Conservation (phyloP, 2,888 invertebrate genomes). For the Noctua janthe region DNA sequence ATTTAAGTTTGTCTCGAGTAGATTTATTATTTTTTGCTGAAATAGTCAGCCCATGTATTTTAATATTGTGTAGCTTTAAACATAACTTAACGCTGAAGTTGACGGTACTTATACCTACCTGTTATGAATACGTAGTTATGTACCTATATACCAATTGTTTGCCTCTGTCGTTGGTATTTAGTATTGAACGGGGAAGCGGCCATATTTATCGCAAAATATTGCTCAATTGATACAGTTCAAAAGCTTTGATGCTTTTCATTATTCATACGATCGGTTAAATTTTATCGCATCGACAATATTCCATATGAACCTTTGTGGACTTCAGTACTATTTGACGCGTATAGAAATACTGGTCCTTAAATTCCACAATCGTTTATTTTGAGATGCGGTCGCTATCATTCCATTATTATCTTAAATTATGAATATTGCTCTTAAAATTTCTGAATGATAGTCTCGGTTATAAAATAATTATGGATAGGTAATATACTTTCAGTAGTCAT, state of each 20-base stretch:
- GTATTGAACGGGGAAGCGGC: slow-evolving; percentile 3
- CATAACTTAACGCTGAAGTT: background rate
- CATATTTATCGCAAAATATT: slow-evolving; percentile 19
- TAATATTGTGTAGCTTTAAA: background rate
- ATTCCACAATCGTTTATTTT: background rate
- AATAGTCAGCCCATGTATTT: background rate
- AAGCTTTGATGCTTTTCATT: slow-evolving; percentile 11
- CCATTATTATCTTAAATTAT: background rate
- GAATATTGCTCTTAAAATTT: too few species aligned
- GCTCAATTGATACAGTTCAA: background rate
- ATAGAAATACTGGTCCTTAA: background rate
- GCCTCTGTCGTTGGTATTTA: background rate
- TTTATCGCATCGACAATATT: slow-evolving; percentile 3
- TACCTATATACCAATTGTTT: background rate
- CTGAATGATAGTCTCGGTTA: background rate
- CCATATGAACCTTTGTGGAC: background rate
- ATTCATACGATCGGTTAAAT: slow-evolving; percentile 5
- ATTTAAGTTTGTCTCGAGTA: background rate
- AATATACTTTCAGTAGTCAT: too few species aligned
- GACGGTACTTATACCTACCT: background rate
- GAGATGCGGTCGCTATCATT: background rate
- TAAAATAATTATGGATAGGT: too few species aligned
- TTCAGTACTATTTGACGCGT: background rate
- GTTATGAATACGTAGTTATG: background rate
- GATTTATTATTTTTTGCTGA: background rate